Conservation (phyloP, 1,140 invertebrate species). For the Drosophila chauvacae region DNA sequence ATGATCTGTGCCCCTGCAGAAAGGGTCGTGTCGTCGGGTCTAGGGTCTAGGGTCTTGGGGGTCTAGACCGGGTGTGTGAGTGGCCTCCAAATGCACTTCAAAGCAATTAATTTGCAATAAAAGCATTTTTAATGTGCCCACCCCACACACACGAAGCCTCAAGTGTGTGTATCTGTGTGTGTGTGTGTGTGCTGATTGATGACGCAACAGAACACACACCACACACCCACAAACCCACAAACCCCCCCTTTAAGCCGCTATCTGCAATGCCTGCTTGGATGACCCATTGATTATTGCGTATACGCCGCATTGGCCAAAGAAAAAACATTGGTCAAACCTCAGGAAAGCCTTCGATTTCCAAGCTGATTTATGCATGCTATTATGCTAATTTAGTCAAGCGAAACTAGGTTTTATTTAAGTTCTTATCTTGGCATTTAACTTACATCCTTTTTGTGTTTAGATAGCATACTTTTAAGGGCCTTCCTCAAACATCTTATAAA, state of each 20-base stretch:
- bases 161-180: slow-evolving; percentile 10
- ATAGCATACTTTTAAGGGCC: not conserved
- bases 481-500: not conserved
- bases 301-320: slow-evolving; percentile 28
- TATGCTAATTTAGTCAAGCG: not conserved
- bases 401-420: not conserved
- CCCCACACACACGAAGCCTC: not conserved
- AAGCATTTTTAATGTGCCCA: slow-evolving; percentile 66
- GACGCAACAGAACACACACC: slow-evolving; percentile 32
- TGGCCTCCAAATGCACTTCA: slow-evolving; percentile 68
- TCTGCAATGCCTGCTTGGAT: not conserved
- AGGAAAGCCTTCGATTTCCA: not conserved
- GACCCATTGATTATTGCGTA: slow-evolving; percentile 44
- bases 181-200: slow-evolving; percentile 50
- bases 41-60: not conserved
- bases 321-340: not conserved
- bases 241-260: not conserved
- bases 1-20: slow-evolving; percentile 44
- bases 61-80: slow-evolving; percentile 16
- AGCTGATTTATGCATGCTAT: not conserved
- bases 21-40: slow-evolving; percentile 2
- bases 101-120: slow-evolving; percentile 82
- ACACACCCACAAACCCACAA: not conserved
- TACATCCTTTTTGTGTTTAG: not conserved
- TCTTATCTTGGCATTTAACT: not conserved